Percentiles rank a stretch among this genome's conserved stretches.
phyloP scores from a whole-genome alignment of 2,888 invertebrate species.

The Heliconius aoede region DNA sequence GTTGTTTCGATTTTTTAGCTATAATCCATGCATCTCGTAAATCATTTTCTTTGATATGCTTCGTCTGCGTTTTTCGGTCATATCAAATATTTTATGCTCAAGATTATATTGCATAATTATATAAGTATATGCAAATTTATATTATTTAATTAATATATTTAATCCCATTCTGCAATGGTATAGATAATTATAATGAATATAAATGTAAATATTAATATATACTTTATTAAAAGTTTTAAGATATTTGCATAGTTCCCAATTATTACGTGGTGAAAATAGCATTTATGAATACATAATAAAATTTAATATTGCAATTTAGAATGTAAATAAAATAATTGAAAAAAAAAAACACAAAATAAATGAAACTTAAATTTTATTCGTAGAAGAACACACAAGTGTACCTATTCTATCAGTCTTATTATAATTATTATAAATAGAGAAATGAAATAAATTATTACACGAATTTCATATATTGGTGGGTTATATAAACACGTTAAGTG shows the following conservation, averaged over 20 bases:
- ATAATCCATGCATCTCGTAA: background rate
- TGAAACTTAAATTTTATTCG: constrained; percentile 52
- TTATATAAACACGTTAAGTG: constrained; percentile 21
- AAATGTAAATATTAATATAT: background rate
- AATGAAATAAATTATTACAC: constrained; percentile 65
- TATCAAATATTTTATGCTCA: background rate
- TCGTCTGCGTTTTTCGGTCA: background rate
- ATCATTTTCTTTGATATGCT: background rate
- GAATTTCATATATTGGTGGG: constrained; percentile 60
- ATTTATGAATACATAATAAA: background rate
- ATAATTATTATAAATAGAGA: constrained; percentile 59
- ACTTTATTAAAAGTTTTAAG: too few species aligned
- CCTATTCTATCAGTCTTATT: constrained; percentile 75
- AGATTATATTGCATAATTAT: background rate
- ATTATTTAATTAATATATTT: background rate
- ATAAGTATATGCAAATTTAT: background rate
- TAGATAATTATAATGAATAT: background rate
- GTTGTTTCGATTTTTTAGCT: too few species aligned
- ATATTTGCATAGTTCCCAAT: background rate
- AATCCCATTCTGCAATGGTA: background rate
- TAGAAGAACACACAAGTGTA: constrained; percentile 53
- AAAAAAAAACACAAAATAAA: constrained; percentile 43
- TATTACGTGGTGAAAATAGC: background rate
- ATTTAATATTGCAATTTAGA: background rate
- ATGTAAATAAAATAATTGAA: background rate